phyloP scores from a whole-genome alignment of 2,888 invertebrate genomes.

The Yponomeuta cagnagella region DNA sequence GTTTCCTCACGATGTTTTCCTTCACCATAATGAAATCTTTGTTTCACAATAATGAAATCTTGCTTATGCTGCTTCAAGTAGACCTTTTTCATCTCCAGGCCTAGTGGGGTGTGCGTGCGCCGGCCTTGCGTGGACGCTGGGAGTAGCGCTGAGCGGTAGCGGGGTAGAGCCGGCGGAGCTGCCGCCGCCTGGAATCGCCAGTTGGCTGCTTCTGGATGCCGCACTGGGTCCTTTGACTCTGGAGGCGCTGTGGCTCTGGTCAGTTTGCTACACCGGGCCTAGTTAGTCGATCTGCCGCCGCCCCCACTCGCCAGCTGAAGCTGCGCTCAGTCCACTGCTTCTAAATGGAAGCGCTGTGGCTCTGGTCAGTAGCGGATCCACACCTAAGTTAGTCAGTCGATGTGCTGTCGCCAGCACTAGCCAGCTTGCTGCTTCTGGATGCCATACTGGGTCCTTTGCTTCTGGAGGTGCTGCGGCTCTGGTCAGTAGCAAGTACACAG shows the following conservation, averaged over 20 bases:
- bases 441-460: not conserved
- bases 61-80: not conserved
- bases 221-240: slow-evolving; percentile 55
- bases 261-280: too few relatives aligned
- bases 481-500: slow-evolving; percentile 49
- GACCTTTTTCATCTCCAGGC: slow-evolving; percentile 70
- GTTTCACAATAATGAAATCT: too few relatives aligned
- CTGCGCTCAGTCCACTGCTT: slow-evolving; percentile 81
- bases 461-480: slow-evolving; percentile 95
- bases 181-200: not conserved
- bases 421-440: slow-evolving; percentile 81
- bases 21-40: too few relatives aligned
- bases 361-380: slow-evolving; percentile 84
- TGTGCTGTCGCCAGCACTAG: not conserved
- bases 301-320: slow-evolving; percentile 77
- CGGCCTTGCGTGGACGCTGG: slow-evolving; percentile 91
- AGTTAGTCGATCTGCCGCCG: not conserved
- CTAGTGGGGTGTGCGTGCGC: slow-evolving; percentile 95
- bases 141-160: slow-evolving; percentile 89
- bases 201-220: slow-evolving; percentile 81
- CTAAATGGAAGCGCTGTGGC: slow-evolving; percentile 66
- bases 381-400: slow-evolving; percentile 71
- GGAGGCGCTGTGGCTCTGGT: slow-evolving; percentile 94
- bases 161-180: slow-evolving; percentile 79
- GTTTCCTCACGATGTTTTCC: too few relatives aligned